Evolutionary conservation across 2,797 vertebrate genomes (phyloP).

Genomic region (Loriculus beryllinus): DNA sequence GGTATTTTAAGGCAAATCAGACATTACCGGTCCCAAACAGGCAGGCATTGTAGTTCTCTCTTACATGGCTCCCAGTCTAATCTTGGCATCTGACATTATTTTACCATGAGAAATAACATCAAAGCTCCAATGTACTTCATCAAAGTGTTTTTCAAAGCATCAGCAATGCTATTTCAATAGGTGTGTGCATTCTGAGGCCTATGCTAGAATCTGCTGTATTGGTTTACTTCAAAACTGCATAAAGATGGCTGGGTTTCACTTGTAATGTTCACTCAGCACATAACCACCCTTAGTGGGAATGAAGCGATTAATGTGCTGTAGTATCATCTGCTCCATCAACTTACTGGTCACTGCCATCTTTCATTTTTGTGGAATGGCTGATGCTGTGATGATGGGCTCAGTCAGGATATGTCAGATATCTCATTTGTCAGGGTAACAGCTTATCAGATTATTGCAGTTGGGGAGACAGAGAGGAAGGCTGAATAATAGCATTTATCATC

Average conservation of each 20-base stretch:
- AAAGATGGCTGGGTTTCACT: background rate
- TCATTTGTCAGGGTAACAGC: background rate
- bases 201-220: background rate
- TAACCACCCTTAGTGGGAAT: background rate
- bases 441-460: background rate
- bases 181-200: background rate
- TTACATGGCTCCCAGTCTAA: rapidly evolving
- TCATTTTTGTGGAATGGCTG: background rate
- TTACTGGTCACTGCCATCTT: background rate
- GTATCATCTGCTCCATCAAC: background rate
- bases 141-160: background rate
- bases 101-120: background rate
- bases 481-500: background rate
- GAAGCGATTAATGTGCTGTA: background rate
- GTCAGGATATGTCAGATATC: background rate
- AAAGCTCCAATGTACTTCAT: background rate
- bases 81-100: background rate
- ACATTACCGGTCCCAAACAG: background rate
- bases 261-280: background rate
- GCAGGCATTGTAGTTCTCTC: background rate
- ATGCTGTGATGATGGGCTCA: background rate
- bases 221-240: background rate
- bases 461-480: background rate
- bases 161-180: background rate
- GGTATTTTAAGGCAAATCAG: background rate